phyloP scores from a whole-genome alignment of 2,797 vertebrate species.

The Poliocrania exsul region DNA sequence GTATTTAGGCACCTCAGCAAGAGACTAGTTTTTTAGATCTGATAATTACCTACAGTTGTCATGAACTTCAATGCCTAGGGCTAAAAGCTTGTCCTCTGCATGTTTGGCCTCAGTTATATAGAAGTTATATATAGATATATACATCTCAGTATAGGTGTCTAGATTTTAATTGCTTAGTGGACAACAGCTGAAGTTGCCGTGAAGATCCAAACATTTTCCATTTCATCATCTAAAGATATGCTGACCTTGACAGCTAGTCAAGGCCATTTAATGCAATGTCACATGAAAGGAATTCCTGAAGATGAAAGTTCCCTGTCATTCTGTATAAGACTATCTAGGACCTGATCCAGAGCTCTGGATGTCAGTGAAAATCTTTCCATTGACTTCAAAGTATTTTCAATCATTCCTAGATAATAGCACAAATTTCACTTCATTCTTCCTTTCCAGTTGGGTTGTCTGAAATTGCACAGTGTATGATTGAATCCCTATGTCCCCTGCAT shows the following conservation, averaged over 20 bases:
- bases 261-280: not conserved
- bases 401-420: conserved; percentile 29
- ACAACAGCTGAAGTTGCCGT: not conserved
- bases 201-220: not conserved
- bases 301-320: conserved; percentile 28
- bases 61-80: not conserved
- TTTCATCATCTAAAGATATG: not conserved
- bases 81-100: not conserved
- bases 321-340: not conserved
- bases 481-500: conserved; percentile 44
- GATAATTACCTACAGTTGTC: not conserved
- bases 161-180: not conserved
- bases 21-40: not conserved
- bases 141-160: not conserved
- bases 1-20: not conserved
- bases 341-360: conserved; percentile 15
- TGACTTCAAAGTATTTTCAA: conserved; percentile 48
- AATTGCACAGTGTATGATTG: conserved; percentile 11
- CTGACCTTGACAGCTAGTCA: not conserved
- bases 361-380: conserved; percentile 13
- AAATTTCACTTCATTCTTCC: conserved; percentile 28
- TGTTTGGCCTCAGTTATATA: not conserved
- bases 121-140: not conserved
- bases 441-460: not conserved
- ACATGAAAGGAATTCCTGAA: conserved; percentile 37